Evolutionary conservation across 2,888 invertebrate species (phyloP), one percentile per base, ranked within the genome.

Genomic region (Dascillus cervinus): DNA sequence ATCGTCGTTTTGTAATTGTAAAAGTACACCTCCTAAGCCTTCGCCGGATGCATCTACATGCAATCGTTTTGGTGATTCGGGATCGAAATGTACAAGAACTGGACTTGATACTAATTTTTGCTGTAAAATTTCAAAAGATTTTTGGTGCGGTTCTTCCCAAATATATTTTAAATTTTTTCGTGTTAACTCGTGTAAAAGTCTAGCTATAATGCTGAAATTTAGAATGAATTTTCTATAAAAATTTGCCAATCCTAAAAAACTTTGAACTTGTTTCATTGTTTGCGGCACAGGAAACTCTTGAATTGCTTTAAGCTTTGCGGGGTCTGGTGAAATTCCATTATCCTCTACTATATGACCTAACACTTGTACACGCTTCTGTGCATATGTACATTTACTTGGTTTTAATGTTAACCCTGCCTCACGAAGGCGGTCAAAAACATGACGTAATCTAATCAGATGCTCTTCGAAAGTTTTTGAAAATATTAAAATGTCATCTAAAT

Each of bases 41-140:
- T 32, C 26, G 4, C 49, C 49, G 22, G 53, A 56, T 3, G 59
- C 57, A 42, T 62, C 59, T 12, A 55, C 50, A 3, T 54, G 50
- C n/a, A 60, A 21, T 22, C 38, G 32, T 4, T 49, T 27, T 3
- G 44, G 43, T 22, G 43, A 29, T 1, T 44, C 36, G 11, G 24
- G 31, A 33, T 53, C 32, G 29, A 46, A 56, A 36, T 48, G 50
- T 19, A 25, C 32, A 9, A 53, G 28, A 12, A 50, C 34, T 20
- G 42, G 42, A 4, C 46, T 39, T 12, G 38, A 24, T 11, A 37
- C 34, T 6, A 51, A 41, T 26, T 48, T 47, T 4, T 47, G n/a
- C 38, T 50, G 52, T 33, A 50, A 20, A 17, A 20, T 13, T 10
- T 34, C 5, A 26, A 48, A 39, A 19, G 36, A 37, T 23, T 23